Conservation (phyloP, 1,140 invertebrate species). For the Pantala flavescens region DNA sequence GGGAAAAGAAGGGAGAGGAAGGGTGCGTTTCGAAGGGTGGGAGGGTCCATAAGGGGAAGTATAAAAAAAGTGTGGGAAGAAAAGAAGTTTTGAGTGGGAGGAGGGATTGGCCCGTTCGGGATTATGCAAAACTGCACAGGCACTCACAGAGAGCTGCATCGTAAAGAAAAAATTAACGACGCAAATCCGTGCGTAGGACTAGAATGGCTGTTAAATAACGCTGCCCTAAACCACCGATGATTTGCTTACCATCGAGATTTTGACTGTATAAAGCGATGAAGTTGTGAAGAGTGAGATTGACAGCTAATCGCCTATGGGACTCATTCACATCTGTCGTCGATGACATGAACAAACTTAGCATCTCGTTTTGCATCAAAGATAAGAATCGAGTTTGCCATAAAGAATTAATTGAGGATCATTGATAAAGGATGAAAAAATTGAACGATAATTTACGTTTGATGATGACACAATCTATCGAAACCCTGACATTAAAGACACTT, state of each 20-base stretch:
- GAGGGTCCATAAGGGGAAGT: not conserved
- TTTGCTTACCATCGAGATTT: not conserved
- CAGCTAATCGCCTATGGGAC: not conserved
- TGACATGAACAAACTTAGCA: too few relatives aligned
- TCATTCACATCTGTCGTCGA: too few relatives aligned
- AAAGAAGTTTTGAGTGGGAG: not conserved
- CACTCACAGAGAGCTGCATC: not conserved
- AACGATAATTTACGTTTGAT: too few relatives aligned
- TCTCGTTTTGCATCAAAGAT: too few relatives aligned
- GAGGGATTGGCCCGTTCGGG: not conserved
- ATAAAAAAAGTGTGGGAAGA: not conserved
- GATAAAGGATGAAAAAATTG: too few relatives aligned
- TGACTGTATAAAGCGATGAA: not conserved
- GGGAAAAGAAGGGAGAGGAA: conserved; percentile 14
- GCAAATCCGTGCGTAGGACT: not conserved
- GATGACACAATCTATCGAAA: too few relatives aligned
- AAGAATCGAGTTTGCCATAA: too few relatives aligned
- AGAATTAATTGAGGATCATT: too few relatives aligned
- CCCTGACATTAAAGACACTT: too few relatives aligned
- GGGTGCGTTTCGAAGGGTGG: conserved; percentile 5
- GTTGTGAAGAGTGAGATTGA: not conserved
- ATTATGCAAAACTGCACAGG: not conserved
- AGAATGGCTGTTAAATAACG: not conserved
- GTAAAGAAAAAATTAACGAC: conserved; percentile 9
- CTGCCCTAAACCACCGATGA: not conserved